These are phyloP conservation scores for Campoletis raptor DNA, from an alignment of 2,888 invertebrate species.

Conservation along the genomic window DNA sequence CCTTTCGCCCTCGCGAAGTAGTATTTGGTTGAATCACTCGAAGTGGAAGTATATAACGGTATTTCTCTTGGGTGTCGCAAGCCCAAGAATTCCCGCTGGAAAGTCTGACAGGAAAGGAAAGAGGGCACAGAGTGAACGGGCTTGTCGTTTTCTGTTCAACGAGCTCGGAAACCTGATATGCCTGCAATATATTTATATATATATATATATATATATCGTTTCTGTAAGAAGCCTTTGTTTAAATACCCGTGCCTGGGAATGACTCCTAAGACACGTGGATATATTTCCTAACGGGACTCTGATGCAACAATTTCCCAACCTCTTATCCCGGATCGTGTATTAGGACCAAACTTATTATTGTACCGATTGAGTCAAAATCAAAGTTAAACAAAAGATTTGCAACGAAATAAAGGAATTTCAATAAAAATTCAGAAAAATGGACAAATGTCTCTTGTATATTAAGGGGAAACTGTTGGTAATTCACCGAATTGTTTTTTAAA, in stretches of 20 bases:
- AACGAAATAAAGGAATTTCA: too few species aligned
- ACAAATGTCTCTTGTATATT: background rate
- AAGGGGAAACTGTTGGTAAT: background rate
- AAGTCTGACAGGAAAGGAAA: conserved; percentile 45
- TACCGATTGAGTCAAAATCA: background rate
- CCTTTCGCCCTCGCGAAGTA: conserved; percentile 43
- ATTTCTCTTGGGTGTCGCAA: conserved; percentile 51
- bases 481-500: background rate
- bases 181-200: conserved; percentile 1
- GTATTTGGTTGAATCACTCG: conserved; percentile 44
- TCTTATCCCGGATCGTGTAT: background rate
- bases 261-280: conserved; percentile 37
- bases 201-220: conserved; percentile 9
- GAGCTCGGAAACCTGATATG: conserved; percentile 40
- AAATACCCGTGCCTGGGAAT: conserved; percentile 38
- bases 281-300: conserved; percentile 39
- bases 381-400: background rate
- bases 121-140: conserved; percentile 36
- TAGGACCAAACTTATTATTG: background rate
- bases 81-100: conserved; percentile 35
- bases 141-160: conserved; percentile 62
- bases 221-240: conserved; percentile 48
- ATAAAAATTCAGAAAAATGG: background rate
- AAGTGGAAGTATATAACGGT: conserved; percentile 47
- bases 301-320: background rate